Base-by-base conservation (phyloP, 2,797 vertebrate species). In the Liparis tanakae region DNA sequence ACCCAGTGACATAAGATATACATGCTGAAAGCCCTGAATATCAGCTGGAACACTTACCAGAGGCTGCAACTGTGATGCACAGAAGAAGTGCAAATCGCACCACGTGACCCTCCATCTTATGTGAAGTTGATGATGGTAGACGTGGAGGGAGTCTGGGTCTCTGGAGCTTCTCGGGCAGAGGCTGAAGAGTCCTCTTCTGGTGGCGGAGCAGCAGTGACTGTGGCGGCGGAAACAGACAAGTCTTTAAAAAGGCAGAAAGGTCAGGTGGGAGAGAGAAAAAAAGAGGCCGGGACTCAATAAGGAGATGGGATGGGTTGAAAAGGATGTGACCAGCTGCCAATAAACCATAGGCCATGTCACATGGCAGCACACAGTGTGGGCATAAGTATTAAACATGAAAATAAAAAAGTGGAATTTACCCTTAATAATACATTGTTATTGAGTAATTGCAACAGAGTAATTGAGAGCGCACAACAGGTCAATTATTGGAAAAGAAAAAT, bases 91-190 rank as follows among this genome's bases (percentile, higher is more conserved):
- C 55, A 56, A 86, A 37, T 33, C 67, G 36, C 8, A 51, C 57
- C 48, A 55, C 10, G 51, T 80, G 71, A 72, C 51, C 80, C 77
- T 91, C 87, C 94, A 95, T 94, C 79, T 81, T 87, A 13, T 65
- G 41, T 8, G 39, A 6, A 57, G 55, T 46, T 56, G 33, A 22
- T 8, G 74, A 72, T 51, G 76, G 65, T 54, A 1, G 81, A 80
- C 59, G 79, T 34, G 55, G 78, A 55, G 70, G 78, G n/a, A 55
- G 70, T 72, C 69, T 63, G 50, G 37, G 64, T 83, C 80, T 87
- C 64, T 48, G 72, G 74, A 67, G 80, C 55, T 72, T 48, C 71
- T 75, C 5, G 4, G 39, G 41, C 43, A 18, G 82, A 25, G 68
- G 62, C 36, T 75, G 76, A 86, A 58, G 82, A 5, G 80, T 79